Percentiles rank a stretch among this genome's conserved stretches.
phyloP scores from a whole-genome alignment of 2,797 vertebrate genomes.

The Liparis tanakae region DNA sequence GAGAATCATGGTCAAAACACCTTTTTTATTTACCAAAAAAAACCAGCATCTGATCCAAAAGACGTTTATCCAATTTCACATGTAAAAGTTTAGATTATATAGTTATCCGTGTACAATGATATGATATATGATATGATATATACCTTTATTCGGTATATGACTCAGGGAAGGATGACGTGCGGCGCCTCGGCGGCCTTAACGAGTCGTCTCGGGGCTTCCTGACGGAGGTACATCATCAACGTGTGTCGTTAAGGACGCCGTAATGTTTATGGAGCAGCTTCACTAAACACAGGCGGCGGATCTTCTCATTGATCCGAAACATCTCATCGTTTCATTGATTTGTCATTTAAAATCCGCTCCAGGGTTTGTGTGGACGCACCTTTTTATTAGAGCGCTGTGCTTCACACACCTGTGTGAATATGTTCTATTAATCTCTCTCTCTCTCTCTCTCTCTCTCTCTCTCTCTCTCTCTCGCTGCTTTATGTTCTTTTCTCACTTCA shows the following conservation, averaged over 20 bases:
- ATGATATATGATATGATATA: too few relatives aligned
- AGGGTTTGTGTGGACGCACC: background rate
- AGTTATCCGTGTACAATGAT: background rate
- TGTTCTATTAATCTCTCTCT: too few relatives aligned
- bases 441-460: too few relatives aligned
- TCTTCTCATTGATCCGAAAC: background rate
- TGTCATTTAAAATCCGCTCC: background rate
- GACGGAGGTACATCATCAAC: background rate
- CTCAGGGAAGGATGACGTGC: background rate
- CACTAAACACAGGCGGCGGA: background rate
- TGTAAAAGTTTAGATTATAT: too few relatives aligned
- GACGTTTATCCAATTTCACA: background rate
- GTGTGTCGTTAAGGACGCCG: background rate
- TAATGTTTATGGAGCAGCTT: background rate
- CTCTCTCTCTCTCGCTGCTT: background rate
- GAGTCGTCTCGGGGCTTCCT: background rate
- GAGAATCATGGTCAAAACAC: too few relatives aligned
- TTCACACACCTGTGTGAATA: background rate
- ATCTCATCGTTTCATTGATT: background rate
- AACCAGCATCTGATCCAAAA: background rate
- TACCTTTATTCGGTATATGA: too few relatives aligned
- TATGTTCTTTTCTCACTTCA: background rate
- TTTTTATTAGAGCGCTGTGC: background rate
- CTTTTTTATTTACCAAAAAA: too few relatives aligned
- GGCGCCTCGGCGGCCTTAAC: background rate